phyloP scores from a whole-genome alignment of 1,140 invertebrate species.

The Brachionus rubens region DNA sequence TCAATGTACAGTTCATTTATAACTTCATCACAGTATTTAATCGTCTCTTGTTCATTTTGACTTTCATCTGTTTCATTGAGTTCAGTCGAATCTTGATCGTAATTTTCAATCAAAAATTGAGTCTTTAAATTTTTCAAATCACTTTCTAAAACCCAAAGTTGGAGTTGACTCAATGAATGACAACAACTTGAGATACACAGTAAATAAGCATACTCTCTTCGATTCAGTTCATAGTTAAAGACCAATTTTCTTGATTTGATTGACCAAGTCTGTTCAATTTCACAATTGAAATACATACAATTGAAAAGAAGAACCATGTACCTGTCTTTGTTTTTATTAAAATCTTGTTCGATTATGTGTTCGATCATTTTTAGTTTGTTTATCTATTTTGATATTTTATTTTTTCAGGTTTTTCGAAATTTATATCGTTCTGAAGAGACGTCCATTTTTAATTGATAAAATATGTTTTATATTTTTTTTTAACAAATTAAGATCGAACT shows the following conservation, averaged over 20 bases:
- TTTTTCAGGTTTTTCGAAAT: background rate
- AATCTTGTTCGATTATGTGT: background rate
- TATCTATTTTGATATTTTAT: too few relatives aligned
- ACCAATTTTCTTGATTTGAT: background rate
- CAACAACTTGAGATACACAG: background rate
- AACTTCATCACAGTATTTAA: background rate
- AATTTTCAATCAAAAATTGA: background rate
- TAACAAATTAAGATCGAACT: too few relatives aligned
- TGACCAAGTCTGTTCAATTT: conserved; percentile 1
- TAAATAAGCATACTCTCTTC: background rate
- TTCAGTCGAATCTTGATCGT: background rate
- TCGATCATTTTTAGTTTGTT: background rate
- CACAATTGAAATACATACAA: conserved; percentile 1
- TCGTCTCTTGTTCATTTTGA: background rate
- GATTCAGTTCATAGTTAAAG: background rate
- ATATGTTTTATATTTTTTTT: too few relatives aligned
- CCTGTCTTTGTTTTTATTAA: background rate
- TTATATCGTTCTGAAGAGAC: background rate
- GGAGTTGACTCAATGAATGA: background rate
- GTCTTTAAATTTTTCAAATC: background rate
- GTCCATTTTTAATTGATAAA: background rate
- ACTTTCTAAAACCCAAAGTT: background rate
- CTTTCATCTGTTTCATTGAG: background rate
- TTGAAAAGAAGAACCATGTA: background rate
- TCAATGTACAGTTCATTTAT: background rate